phyloP scores from a whole-genome alignment of 2,888 invertebrate species.

The Andrena dorsata region DNA sequence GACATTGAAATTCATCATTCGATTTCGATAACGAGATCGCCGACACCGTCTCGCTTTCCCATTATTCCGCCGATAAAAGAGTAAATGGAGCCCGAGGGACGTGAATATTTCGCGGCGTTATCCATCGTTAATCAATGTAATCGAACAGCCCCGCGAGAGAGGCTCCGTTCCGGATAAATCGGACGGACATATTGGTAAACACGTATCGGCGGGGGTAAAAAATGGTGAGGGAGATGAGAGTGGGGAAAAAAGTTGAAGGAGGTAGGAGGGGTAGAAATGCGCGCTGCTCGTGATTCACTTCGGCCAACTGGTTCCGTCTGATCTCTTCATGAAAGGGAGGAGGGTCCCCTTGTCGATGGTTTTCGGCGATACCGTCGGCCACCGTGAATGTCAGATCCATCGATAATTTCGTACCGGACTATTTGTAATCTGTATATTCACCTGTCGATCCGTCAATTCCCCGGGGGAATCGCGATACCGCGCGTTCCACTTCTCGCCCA shows the following conservation, averaged over 20 bases:
- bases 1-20: constrained; percentile 43
- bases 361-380: constrained; percentile 68
- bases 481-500: constrained; percentile 71
- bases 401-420: constrained; percentile 72
- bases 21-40: constrained; percentile 44
- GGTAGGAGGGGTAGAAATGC: constrained; percentile 50
- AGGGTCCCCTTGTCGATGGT: constrained; percentile 58
- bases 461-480: constrained; percentile 67
- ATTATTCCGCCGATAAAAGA: constrained; percentile 23
- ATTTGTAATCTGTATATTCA: constrained; percentile 74
- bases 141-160: constrained; percentile 18
- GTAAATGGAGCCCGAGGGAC: constrained; percentile 1
- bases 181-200: constrained; percentile 56
- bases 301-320: constrained; percentile 64
- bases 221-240: not conserved
- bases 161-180: constrained; percentile 49
- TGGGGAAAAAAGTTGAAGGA: constrained; percentile 7
- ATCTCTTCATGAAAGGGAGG: constrained; percentile 68
- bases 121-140: constrained; percentile 55
- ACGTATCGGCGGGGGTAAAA: constrained; percentile 1
- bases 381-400: constrained; percentile 72
- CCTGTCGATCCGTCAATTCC: constrained; percentile 72
- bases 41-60: constrained; percentile 18
- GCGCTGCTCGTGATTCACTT: constrained; percentile 59
- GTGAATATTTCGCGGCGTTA: constrained; percentile 24